Base-by-base conservation (phyloP, 2,888 invertebrate species). In the Aleiodes alternator region DNA sequence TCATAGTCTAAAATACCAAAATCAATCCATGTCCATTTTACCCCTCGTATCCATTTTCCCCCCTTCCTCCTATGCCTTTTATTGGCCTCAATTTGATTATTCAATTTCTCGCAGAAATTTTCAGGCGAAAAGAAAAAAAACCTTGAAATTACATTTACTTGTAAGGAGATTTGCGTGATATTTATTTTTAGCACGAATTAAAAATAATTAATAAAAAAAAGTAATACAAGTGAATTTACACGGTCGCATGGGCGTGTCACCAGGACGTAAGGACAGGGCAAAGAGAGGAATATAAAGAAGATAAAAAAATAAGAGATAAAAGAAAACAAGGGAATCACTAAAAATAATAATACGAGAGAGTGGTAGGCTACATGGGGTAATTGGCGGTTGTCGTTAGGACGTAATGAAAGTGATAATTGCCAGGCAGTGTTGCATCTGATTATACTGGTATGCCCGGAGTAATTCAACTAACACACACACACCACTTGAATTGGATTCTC, bases 401-500 rank as follows among this genome's bases (percentile, higher is more conserved):
- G 80, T 81, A 82, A 83, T 83, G 78, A 82, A 78, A 76, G 81
- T 81, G 81, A 82, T 83, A 82, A 82, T 83, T 81, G 80, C 79
- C 73, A 68, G 70, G 57, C 53, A 57, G 53, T 69, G 61, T 79
- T 78, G 79, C 79, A 80, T 80, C 78, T 79, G 75, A 80, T 80
- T 80, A 68, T 51, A 78, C 72, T 68, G 64, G 69, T 68, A 51
- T 68, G 31, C 31, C 14, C 16, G 43, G 64, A 64, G 43, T 43
- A 43, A 64, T 64, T 64, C 64, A 11, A 64, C 43, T 64, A 64
- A 64, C 43, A 23, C 57, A 61, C 14, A 64, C 43, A 23, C 57
- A 61, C 14, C 68, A 68, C 53, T 68, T 51, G 51, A 53, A 34
- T n/a, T 16, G 55, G n/a, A 59, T 50, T 3, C 31, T 57, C 48